Evolutionary conservation across 2,113 vertebrate species (phyloP), one percentile per base, ranked within the genome.

Genomic region (Octodon degus): DNA sequence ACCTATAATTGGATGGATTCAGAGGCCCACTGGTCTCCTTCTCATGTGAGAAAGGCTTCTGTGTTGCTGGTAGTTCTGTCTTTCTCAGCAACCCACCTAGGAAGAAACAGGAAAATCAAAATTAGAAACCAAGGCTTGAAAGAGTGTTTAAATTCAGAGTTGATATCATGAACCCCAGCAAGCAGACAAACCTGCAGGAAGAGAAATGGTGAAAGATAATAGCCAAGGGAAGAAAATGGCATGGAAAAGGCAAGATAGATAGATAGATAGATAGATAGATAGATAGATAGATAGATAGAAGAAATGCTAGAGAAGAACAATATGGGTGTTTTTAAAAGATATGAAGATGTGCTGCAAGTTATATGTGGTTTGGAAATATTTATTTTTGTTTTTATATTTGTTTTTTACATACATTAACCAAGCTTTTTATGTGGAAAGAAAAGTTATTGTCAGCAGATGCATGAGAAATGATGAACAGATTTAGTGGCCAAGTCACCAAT

Each of bases 141-240:
- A 94, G 50, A 80, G 80, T 34, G 82, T 93, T 96, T 94, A 94
- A 95, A 95, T 93, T 96, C 81, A 95, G 47, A 90, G 74, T 81
- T 91, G 70, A 79, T 92, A 86, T 19, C 55, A 80, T 91, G 63
- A 89, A 72, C 62, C 88, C 30, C 40, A 90, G 55, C 65, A 81
- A 96, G 89, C 79, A 95, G 81, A 80, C 11, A 95, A 47, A 86
- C 24, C 40, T 90, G 10, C n/a, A 95, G 37, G 20, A 84, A 91
- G 40, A 91, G 62, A 79, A 68, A 90, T 6, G 40, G 7, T 95
- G 76, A 85, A 85, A 84, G 34, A 34, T 47, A 86, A 93, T 3
- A 63, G 43, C 87, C 60, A 53, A 63, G 25, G 27, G 19, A 77
- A 10, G 62, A 89, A 67, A 83, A 47, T 80, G 20, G 13, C 63